Evolutionary conservation across 2,797 vertebrate species (phyloP).

Genomic region (Cossypha caffra): DNA sequence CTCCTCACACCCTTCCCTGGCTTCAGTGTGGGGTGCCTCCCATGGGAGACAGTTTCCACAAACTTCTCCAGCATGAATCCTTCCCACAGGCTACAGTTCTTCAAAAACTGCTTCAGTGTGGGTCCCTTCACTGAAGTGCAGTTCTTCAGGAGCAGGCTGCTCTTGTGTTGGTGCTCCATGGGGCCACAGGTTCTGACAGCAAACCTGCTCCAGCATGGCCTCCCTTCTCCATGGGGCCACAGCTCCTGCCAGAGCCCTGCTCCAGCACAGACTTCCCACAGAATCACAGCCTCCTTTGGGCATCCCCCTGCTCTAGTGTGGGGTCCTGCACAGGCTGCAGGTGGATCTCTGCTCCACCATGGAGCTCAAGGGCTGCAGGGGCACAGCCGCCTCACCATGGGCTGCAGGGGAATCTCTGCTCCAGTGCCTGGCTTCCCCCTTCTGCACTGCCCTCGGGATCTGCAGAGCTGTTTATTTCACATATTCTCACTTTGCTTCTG

Average conservation of each 20-base stretch:
- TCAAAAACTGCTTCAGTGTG: background rate
- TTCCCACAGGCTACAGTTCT: background rate
- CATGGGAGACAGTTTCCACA: background rate
- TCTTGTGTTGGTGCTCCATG: fast-evolving
- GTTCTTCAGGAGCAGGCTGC: background rate
- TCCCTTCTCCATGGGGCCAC: background rate
- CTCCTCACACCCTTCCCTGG: background rate
- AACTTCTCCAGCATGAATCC: background rate
- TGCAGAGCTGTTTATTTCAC: background rate
- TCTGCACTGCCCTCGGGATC: background rate
- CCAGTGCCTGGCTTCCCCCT: background rate
- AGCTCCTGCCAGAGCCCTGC: background rate
- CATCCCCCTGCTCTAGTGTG: background rate
- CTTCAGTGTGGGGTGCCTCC: background rate
- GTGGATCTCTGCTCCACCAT: no score
- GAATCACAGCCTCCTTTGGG: background rate
- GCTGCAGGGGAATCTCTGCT: background rate
- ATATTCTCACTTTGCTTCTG: background rate
- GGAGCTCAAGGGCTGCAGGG: background rate
- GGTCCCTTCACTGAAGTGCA: background rate
- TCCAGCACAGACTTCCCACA: background rate
- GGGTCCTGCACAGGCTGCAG: background rate
- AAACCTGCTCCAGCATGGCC: background rate
- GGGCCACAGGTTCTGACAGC: background rate
- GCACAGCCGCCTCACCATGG: fast-evolving